A percentile compares a stretch with the other conserved stretches of the same genome.
Evolutionary conservation across 2,113 vertebrate genomes (phyloP).

Genomic region (Rhea pennata): DNA sequence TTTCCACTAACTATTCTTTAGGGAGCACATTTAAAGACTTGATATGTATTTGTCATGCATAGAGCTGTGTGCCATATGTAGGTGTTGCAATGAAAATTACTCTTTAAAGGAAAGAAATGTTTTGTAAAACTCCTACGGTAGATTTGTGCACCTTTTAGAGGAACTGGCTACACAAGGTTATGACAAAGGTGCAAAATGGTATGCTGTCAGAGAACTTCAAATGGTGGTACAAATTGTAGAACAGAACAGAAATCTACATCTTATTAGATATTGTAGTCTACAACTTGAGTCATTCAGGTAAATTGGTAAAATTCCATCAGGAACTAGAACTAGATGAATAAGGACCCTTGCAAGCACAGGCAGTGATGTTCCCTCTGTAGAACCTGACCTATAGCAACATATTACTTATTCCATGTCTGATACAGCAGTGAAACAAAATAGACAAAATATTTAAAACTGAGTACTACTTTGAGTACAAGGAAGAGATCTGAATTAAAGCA

Average conservation of each 20-base stretch:
- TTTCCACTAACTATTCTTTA: background rate
- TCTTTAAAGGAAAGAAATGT: background rate
- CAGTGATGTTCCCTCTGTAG: background rate
- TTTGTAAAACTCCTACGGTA: background rate
- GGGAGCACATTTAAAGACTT: background rate
- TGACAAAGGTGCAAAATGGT: background rate
- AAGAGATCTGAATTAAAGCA: constrained; percentile 12
- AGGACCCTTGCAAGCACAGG: background rate
- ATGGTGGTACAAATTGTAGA: background rate
- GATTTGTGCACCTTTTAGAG: background rate
- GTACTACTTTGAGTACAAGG: background rate
- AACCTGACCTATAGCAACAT: background rate
- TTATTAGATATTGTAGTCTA: background rate
- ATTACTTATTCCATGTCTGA: background rate
- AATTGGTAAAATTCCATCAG: background rate
- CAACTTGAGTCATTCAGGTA: background rate
- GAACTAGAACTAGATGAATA: background rate
- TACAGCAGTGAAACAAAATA: background rate
- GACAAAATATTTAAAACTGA: background rate
- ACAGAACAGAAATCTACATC: background rate
- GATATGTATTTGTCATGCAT: background rate
- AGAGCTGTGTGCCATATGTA: background rate
- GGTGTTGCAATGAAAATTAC: background rate
- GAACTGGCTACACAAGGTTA: background rate
- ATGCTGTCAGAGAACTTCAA: background rate